Evolutionary conservation across 2,797 vertebrate species (phyloP).

Genomic region (Crypturellus tataupa): DNA sequence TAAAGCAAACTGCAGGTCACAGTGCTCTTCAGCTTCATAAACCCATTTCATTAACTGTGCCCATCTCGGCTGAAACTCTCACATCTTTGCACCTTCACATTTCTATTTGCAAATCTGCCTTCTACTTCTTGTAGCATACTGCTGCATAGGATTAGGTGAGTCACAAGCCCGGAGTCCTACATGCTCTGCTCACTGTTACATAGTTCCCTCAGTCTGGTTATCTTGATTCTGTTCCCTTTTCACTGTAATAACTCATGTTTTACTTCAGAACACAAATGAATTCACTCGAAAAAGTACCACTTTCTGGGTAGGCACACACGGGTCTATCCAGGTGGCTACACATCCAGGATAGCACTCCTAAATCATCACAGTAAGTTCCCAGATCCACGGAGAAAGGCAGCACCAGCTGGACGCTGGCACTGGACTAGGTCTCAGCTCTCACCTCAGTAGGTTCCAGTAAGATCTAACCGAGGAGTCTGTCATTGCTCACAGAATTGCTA

Average conservation of each 20-base stretch:
- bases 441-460: not conserved
- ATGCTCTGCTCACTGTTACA: not conserved
- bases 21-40: not conserved
- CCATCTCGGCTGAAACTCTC: not conserved
- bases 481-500: not conserved
- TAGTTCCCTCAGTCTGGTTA: not conserved
- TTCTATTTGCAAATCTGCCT: not conserved
- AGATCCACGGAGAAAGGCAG: not conserved
- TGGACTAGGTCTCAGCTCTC: not conserved
- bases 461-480: not conserved
- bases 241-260: not conserved
- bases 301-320: too few species aligned
- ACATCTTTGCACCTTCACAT: not conserved
- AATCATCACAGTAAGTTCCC: not conserved
- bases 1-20: constrained; percentile 13
- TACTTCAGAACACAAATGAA: not conserved
- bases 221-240: not conserved
- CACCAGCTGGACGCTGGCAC: too few species aligned
- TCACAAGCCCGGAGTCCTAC: not conserved
- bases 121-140: not conserved
- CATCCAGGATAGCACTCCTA: not conserved
- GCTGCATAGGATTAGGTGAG: not conserved
- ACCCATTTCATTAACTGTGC: not conserved
- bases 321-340: not conserved
- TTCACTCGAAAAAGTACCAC: not conserved